phyloP scores from a whole-genome alignment of 2,797 vertebrate species.

The Cynodonichthys magdalenae region DNA sequence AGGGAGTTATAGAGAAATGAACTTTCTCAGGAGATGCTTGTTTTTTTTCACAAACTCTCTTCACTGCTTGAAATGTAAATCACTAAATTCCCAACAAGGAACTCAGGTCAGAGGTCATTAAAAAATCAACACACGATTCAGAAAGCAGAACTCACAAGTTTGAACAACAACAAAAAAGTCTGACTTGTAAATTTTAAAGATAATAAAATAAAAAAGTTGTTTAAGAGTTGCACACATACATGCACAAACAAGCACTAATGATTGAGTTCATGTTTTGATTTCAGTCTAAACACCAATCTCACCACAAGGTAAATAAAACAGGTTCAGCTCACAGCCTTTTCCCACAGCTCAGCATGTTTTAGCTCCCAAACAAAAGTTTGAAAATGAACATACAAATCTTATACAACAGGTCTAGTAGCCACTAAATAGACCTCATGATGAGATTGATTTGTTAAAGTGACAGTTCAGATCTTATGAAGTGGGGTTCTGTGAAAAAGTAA shows the following conservation, averaged over 20 bases:
- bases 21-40: slow-evolving; percentile 68
- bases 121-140: slow-evolving; percentile 45
- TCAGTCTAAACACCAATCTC: slow-evolving; percentile 9
- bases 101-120: slow-evolving; percentile 38
- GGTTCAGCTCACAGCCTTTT: background rate
- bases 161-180: background rate
- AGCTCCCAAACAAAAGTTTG: background rate
- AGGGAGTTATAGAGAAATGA: slow-evolving; percentile 59
- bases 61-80: slow-evolving; percentile 38
- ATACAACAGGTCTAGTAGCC: background rate
- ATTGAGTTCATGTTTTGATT: slow-evolving; percentile 23
- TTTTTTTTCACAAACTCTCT: slow-evolving; percentile 46
- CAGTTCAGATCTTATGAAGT: background rate
- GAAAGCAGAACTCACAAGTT: slow-evolving; percentile 11
- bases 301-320: slow-evolving; percentile 14
- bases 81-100: slow-evolving; percentile 38
- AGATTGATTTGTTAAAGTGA: slow-evolving; percentile 12
- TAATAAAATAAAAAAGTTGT: slow-evolving; percentile 3
- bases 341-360: too few relatives aligned
- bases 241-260: slow-evolving; percentile 32
- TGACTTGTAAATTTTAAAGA: background rate
- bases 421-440: slow-evolving; percentile 5
- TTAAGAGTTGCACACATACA: slow-evolving; percentile 17
- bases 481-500: background rate
- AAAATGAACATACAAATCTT: background rate